These are phyloP conservation scores for Seira musarum DNA, from an alignment of 2,888 invertebrate species.

Conservation along the genomic window DNA sequence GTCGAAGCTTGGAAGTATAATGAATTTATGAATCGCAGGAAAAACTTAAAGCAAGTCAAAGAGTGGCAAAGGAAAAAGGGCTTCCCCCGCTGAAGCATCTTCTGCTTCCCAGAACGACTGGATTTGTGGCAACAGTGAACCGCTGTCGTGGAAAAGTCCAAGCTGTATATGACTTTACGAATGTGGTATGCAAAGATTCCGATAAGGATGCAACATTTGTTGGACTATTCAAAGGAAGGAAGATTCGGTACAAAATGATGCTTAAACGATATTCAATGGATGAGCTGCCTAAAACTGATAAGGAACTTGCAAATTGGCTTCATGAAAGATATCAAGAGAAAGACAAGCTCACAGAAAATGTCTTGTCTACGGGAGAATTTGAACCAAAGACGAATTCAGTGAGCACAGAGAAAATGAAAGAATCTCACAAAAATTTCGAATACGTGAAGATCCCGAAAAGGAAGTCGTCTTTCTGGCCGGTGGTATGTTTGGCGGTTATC, in stretches of 20 bases:
- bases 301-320: conserved; percentile 85
- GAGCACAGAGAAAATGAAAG: no score
- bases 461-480: no score
- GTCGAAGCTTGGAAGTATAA: no score
- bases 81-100: conserved; percentile 90
- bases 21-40: no score
- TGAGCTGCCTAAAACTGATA: conserved; percentile 84
- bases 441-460: no score
- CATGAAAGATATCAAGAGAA: conserved; percentile 87
- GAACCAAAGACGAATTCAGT: no score
- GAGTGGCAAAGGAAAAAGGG: conserved; percentile 89
- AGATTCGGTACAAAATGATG: conserved; percentile 82
- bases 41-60: conserved; percentile 89
- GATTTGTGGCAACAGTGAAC: conserved; percentile 89
- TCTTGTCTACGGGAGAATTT: no score
- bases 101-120: conserved; percentile 94
- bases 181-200: conserved; percentile 71
- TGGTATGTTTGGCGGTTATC: no score
- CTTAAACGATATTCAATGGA: conserved; percentile 87
- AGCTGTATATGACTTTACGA: conserved; percentile 85
- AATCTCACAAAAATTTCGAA: no score
- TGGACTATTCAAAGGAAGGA: conserved; percentile 75
- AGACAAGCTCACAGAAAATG: conserved; percentile 73
- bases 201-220: conserved; percentile 63
- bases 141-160: conserved; percentile 82